Percentiles rank a stretch among this genome's conserved stretches.
These are phyloP conservation scores for Diploptera punctata DNA, from an alignment of 2,888 invertebrate genomes.

Conservation along the genomic window DNA sequence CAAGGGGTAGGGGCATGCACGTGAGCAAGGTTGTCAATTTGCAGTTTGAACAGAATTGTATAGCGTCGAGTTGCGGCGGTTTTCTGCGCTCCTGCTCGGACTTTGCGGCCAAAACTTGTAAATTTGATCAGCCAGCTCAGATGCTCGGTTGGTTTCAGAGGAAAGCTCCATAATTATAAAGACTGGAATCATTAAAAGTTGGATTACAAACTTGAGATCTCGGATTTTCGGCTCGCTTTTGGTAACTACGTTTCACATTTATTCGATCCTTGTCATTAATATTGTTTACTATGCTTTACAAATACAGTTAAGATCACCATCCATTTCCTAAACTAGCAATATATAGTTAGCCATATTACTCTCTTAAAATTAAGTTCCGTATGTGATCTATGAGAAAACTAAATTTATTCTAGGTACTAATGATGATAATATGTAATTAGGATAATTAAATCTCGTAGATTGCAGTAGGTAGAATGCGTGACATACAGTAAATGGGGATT, in stretches of 20 bases:
- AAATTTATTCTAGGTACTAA: no score
- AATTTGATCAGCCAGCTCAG: conserved; percentile 27
- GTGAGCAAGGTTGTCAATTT: conserved; percentile 27
- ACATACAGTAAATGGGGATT: no score
- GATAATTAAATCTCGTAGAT: no score
- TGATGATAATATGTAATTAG: no score
- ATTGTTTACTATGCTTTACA: no score
- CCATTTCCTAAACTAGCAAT: no score
- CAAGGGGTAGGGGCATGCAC: background rate
- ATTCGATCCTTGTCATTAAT: background rate
- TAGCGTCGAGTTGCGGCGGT: background rate
- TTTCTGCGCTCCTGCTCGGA: conserved; percentile 9
- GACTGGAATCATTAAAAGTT: conserved; percentile 30
- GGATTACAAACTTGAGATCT: background rate
- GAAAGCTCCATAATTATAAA: conserved; percentile 24
- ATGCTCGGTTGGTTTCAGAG: background rate
- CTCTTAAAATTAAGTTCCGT: no score
- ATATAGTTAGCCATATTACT: no score
- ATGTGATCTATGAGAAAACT: no score
- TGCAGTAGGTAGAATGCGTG: no score
- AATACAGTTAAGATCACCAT: no score
- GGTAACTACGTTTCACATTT: background rate
- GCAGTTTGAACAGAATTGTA: conserved; percentile 14
- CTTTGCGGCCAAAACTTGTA: conserved; percentile 27
- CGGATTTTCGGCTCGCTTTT: background rate